Evolutionary conservation across 2,797 vertebrate genomes (phyloP), one percentile per base, ranked within the genome.

Genomic region (Brachyalestes nurse): DNA sequence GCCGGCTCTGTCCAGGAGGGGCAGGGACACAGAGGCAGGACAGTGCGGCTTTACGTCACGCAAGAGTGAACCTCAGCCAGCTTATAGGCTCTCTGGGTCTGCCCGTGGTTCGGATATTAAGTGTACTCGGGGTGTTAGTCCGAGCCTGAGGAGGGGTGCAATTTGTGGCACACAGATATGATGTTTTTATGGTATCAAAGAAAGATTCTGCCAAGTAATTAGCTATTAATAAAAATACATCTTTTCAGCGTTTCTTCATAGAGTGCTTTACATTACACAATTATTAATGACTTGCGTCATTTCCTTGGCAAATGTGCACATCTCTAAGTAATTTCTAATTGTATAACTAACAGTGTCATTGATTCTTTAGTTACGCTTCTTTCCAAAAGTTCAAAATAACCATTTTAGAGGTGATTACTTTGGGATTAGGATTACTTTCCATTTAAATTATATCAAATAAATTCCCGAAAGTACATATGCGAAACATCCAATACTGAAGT

Each of bases 21-120:
- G 34, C 19, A 53, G 49, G 38, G 38, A 9, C 70, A 62, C 65
- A 62, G 53, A 69, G 49, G 49, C 42, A 7, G 64, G 64, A 75
- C 45, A 19, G 45, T 25, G 65, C 34, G 79, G 57, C 9, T 62
- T 61, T 62, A 75, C 38, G 55, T 80, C 51, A 74, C 9, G 21
- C 19, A 40, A 17, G 8, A 40, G 28, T 51, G 4, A 61, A 62
- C 23, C 17, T 70, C 42, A 10, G 6, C 55, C 55, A 79, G 60
- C 49, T 17, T 40, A 16, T 38, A 65, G 70, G 21, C 58, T 74
- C 47, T 47, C 61, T 58, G 40, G 17, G 42, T 67, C 49, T 28
- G 21, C 4, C 14, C 57, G 21, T 47, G 62, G 71, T 74, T 47
- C 66, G 38, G 51, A 4, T 57, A 53, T 66, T 21, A 58, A 66